These are phyloP conservation scores for Penaeus indicus DNA, from an alignment of 1,140 invertebrate species.

Conservation along the genomic window DNA sequence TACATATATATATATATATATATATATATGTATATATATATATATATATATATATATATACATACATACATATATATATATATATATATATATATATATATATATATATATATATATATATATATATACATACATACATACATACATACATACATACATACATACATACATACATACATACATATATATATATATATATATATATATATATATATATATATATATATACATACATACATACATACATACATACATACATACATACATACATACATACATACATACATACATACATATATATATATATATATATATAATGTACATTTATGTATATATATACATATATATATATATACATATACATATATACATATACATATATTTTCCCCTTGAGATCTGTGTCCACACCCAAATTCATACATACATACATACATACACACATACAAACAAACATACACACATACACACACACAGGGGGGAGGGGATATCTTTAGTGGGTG, in stretches of 20 bases:
- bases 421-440: background rate
- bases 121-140: conserved; percentile 24
- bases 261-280: conserved; percentile 36
- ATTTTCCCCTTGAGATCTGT: too few species aligned
- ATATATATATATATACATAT: background rate
- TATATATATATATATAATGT: background rate
- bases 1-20: conserved; percentile 27
- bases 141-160: conserved; percentile 23
- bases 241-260: background rate
- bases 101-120: conserved; percentile 33
- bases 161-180: conserved; percentile 16
- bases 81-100: conserved; percentile 40
- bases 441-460: too few species aligned
- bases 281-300: background rate
- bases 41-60: conserved; percentile 9
- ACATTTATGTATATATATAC: conserved; percentile 23
- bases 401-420: too few species aligned
- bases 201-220: conserved; percentile 38
- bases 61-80: conserved; percentile 37
- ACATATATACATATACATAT: too few species aligned
- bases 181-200: conserved; percentile 40
- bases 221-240: conserved; percentile 31
- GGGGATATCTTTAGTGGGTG: too few species aligned
- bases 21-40: conserved; percentile 19
- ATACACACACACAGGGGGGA: too few species aligned